Conservation (phyloP, 2,113 vertebrate species). For the Irena cyanogastra region DNA sequence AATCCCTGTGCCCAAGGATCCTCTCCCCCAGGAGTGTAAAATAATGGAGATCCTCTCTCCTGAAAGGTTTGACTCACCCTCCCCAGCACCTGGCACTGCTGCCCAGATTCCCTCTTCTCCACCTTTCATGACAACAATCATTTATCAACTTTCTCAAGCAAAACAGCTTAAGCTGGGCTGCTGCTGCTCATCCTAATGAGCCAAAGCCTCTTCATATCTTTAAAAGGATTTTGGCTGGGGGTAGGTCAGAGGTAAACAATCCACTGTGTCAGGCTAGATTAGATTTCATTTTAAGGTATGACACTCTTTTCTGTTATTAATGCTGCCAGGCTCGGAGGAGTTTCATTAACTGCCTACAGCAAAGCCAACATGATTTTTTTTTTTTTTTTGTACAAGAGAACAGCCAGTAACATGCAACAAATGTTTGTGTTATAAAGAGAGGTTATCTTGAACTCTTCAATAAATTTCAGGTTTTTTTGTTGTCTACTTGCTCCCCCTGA, state of each 20-base stretch:
- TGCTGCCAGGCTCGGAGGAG: not conserved
- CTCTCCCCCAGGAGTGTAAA: not conserved
- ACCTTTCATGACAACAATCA: not conserved
- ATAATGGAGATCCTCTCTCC: not conserved
- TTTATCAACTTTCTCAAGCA: constrained; percentile 25
- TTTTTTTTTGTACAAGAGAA: not conserved
- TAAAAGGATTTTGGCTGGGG: not conserved
- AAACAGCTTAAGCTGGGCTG: not conserved
- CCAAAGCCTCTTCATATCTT: not conserved
- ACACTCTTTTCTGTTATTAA: not conserved
- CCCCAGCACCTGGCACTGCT: not conserved
- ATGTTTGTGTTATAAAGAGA: not conserved
- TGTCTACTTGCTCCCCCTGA: not conserved
- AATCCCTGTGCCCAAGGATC: not conserved
- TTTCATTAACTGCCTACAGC: not conserved
- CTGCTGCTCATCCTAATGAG: not conserved
- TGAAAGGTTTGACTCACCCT: not conserved
- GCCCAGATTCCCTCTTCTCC: not conserved
- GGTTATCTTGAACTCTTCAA: not conserved
- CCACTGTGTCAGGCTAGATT: not conserved
- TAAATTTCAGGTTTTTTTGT: not conserved
- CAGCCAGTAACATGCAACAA: not conserved
- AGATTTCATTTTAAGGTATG: not conserved
- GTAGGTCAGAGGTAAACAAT: constrained; percentile 18
- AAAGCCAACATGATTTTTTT: not conserved